Base-by-base conservation (phyloP, 2,113 vertebrate genomes). In the Ranitomeya variabilis region DNA sequence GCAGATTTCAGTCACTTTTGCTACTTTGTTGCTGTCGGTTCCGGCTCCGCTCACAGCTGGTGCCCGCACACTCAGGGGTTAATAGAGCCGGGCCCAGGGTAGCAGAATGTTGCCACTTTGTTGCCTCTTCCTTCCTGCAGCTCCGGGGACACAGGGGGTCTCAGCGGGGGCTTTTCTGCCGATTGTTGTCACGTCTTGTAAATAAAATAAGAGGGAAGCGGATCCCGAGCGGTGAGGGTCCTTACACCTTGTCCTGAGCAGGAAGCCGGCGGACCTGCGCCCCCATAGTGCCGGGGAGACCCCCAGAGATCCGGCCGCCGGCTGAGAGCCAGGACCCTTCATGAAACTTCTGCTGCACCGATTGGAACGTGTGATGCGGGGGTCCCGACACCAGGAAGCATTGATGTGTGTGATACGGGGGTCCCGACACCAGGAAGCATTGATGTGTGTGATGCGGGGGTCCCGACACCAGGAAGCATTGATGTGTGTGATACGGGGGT, bases 151-250 rank as follows among this genome's bases (percentile, higher is more conserved):
- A 13, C 45, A 11, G 7, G 45, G 67, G 19, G 10, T n/a, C 83
- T 54, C 83, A 69, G 76, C 77, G n/a, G 89, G 89, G 45, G 69
- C 62, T 69, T 15, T 89, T 86, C 79, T 89, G 80, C 79, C 26
- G 23, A 86, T 89, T 86, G 77, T 86, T 81, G 79, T 81, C 7
- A 86, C 80, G 45, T 85, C 78, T 83, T 31, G 26, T 73, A 87
- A 87, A 81, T 81, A 83, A 82, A 76, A 67, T 54, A 71, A 82
- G 90, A 83, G 92, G 92, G 92, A 93, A 93, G 92, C 91, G 91
- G 90, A 90, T 74, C 13, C 4, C 90, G 90, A 93, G 92, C 91
- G 16, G 92, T 91, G 91, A 93, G 93, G 91, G 90, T 91, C 93
- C 91, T 31, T 31, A 31, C 26, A 31, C 26, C 26, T 31, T 31